A percentile compares a stretch with the other conserved stretches of the same genome.
Conservation (phyloP, 2,888 invertebrate genomes). For the Pammene fasciana region DNA sequence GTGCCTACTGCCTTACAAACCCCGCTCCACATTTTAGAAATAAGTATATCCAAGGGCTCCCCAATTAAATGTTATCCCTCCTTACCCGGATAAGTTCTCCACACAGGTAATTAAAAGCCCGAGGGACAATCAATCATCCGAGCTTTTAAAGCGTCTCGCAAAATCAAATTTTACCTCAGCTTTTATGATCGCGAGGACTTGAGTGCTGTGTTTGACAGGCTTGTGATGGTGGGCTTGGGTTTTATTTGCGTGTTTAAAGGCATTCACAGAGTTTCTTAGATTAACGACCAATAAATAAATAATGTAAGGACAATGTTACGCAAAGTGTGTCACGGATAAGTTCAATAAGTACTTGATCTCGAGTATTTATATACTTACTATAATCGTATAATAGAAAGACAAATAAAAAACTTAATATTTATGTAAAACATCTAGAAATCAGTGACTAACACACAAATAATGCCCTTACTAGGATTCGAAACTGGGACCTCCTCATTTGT, state of each 20-base stretch:
- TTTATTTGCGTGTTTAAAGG: neutral
- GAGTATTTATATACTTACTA: no score
- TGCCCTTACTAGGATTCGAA: no score
- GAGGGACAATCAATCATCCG: constrained; percentile 37
- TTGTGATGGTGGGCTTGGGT: neutral
- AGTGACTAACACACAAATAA: no score
- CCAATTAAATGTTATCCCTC: constrained; percentile 18
- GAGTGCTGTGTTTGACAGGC: constrained; percentile 22
- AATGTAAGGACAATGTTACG: no score
- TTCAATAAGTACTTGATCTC: no score
- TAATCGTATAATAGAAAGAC: no score
- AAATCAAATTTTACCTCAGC: constrained; percentile 40
- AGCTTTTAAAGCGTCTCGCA: constrained; percentile 37
- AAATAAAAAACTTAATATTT: no score
- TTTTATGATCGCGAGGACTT: constrained; percentile 28
- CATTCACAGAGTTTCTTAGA: no score
- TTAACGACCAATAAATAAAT: no score
- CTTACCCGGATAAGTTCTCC: neutral
- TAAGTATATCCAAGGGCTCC: constrained; percentile 1
- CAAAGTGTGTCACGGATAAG: no score
- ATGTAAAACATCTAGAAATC: no score
- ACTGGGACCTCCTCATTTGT: no score
- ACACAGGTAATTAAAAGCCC: constrained; percentile 39
- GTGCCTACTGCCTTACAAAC: neutral
- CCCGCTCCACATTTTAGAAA: constrained; percentile 8